These are phyloP conservation scores for Hydrozoanthus tunicans DNA, from an alignment of 64 coral and sea anemone species.

Conservation along the genomic window DNA sequence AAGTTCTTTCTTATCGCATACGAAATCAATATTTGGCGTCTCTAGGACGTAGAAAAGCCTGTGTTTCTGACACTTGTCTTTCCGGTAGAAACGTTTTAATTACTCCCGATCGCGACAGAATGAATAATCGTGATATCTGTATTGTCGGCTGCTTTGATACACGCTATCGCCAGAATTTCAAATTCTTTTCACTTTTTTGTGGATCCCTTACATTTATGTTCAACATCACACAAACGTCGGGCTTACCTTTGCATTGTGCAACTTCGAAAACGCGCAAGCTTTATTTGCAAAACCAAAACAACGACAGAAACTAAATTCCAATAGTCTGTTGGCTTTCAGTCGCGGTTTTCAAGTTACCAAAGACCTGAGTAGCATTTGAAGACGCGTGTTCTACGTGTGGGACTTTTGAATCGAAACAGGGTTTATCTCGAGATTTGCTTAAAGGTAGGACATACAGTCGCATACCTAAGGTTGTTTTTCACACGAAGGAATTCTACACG, in stretches of 20 bases:
- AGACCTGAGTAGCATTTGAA: too few relatives aligned
- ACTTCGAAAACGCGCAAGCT: too few relatives aligned
- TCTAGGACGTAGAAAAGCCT: slow-evolving; percentile 12
- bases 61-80: slow-evolving; percentile 42
- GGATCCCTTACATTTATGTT: not conserved
- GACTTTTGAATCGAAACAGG: not conserved
- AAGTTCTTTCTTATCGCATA: slow-evolving; percentile 21
- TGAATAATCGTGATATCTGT: slow-evolving; percentile 1
- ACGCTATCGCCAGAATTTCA: not conserved
- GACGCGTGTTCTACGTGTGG: not conserved
- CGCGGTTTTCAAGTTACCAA: too few relatives aligned
- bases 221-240: not conserved
- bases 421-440: not conserved
- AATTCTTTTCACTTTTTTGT: not conserved
- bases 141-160: slow-evolving; percentile 47
- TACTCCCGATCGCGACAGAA: slow-evolving; percentile 12
- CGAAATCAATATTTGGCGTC: slow-evolving; percentile 55
- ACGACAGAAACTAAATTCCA: too few relatives aligned
- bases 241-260: too few relatives aligned
- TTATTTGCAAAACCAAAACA: too few relatives aligned
- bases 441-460: slow-evolving; percentile 15
- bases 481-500: slow-evolving; percentile 1
- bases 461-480: slow-evolving; percentile 11
- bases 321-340: too few relatives aligned
- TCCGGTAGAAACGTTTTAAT: slow-evolving; percentile 46